A percentile compares a stretch with the other conserved stretches of the same genome.
Evolutionary conservation across 2,888 invertebrate genomes (phyloP).

Genomic region (Strigamia maritima): DNA sequence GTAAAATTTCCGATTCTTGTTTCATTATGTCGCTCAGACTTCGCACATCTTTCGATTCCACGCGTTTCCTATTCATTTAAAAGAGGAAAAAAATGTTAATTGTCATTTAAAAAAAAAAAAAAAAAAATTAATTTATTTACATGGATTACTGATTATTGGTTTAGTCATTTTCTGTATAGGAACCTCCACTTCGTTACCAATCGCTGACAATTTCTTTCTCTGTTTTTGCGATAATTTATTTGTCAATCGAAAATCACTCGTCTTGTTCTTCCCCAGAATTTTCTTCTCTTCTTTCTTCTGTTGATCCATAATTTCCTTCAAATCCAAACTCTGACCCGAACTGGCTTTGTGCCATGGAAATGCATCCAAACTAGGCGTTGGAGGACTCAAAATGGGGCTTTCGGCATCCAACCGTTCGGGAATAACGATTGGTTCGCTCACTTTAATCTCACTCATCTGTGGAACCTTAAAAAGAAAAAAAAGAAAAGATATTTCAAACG

Average conservation of each 20-base stretch:
- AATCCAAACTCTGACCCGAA: not conserved
- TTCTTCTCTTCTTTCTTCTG: not conserved
- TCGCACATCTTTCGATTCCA: not conserved
- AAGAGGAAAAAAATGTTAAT: too few relatives aligned
- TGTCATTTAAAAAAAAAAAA: too few relatives aligned
- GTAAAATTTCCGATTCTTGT: not conserved
- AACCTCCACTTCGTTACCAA: not conserved
- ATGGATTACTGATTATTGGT: not conserved
- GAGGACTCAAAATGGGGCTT: not conserved
- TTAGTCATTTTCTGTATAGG: not conserved
- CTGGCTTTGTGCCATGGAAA: not conserved
- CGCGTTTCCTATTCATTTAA: not conserved
- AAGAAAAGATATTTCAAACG: too few relatives aligned
- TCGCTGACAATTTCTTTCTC: conserved; percentile 60
- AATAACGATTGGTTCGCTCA: not conserved
- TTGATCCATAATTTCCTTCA: not conserved
- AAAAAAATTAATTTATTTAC: too few relatives aligned
- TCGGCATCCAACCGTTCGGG: not conserved
- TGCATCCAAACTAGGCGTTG: not conserved
- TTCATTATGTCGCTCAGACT: conserved; percentile 9
- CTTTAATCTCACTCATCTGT: not conserved
- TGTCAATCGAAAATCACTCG: conserved; percentile 45
- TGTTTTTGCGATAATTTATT: conserved; percentile 64
- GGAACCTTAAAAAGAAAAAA: too few relatives aligned
- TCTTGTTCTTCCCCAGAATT: not conserved